Evolutionary conservation across 2,113 vertebrate species (phyloP), one percentile per base, ranked within the genome.

Genomic region (Microcebus griseorufus): DNA sequence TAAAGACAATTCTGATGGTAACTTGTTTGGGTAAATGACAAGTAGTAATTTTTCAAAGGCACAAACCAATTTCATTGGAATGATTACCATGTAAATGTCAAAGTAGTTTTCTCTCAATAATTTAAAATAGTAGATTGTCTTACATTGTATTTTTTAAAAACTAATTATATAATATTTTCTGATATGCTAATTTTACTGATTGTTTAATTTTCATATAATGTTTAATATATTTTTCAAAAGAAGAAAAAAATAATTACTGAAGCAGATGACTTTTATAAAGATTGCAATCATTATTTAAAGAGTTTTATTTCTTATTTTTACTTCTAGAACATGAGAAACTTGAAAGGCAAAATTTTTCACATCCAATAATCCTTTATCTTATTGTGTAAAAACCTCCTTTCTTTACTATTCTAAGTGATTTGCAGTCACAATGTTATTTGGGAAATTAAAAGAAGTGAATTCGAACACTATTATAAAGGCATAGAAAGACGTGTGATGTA

Each of bases 211-310:
- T 76, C 10, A 65, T 84, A 83, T 94, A 90, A 75, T 75, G 53
- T 25, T 75, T 42, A 65, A 82, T 14, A 45, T 84, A 42, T 76
- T 89, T 94, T 82, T 65, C 45, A 76, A 83, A 83, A 78, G 29
- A 55, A 82, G 20, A 84, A 62, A 81, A 84, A 83, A 86, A 51
- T 79, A 95, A 96, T 90, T 92, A 69, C 16, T 92, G 32, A 87
- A 88, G 29, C 18, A 67, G 34, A 79, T 27, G 22, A 64, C 17
- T 81, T 95, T 94, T 90, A 45, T 75, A 80, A 27, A 70, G 64
- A 81, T 82, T 42, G 34, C 20, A 88, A 55, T 95, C 37, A 95
- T 95, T 88, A 72, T 80, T 93, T 81, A 53, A 65, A 72, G 29
- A 18, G 45, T 92, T 58, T 88, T 22, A 76, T 60, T 86, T 79